Conservation (phyloP, 1,140 invertebrate species). For the Oncopodura yosiiana region DNA sequence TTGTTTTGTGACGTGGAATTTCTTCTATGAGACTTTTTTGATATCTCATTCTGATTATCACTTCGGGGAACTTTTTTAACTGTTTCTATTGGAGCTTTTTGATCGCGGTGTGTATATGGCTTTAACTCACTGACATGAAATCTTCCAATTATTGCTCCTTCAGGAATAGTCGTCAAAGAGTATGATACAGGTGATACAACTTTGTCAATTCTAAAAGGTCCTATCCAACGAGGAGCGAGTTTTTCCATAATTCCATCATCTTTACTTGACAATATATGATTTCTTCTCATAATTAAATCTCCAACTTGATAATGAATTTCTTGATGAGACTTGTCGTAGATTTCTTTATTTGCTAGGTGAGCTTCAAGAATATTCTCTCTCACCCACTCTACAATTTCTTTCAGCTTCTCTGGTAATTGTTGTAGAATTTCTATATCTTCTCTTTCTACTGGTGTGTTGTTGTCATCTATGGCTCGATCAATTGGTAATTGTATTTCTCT, state of each 20-base stretch:
- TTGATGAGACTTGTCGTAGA: constrained; percentile 6
- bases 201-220: constrained; percentile 6
- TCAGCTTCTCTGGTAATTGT: constrained; percentile 7
- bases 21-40: too few species aligned
- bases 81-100: too few species aligned
- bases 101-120: too few species aligned
- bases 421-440: not conserved
- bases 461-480: constrained; percentile 6
- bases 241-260: constrained; percentile 5
- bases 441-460: not conserved
- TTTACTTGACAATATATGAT: not conserved
- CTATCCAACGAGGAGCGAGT: not conserved
- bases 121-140: too few species aligned
- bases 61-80: too few species aligned
- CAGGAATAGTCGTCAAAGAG: too few species aligned
- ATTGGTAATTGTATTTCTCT: constrained; percentile 35
- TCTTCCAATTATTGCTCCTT: too few species aligned
- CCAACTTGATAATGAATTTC: constrained; percentile 9
- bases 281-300: constrained; percentile 1
- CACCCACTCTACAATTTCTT: constrained; percentile 8
- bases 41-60: too few species aligned
- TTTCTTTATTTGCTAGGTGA: constrained; percentile 10
- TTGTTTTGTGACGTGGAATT: too few species aligned
- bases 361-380: constrained; percentile 3
- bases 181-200: not conserved